These are phyloP conservation scores for Helicoverpa assulta DNA, from an alignment of 2,888 invertebrate species.

Conservation along the genomic window DNA sequence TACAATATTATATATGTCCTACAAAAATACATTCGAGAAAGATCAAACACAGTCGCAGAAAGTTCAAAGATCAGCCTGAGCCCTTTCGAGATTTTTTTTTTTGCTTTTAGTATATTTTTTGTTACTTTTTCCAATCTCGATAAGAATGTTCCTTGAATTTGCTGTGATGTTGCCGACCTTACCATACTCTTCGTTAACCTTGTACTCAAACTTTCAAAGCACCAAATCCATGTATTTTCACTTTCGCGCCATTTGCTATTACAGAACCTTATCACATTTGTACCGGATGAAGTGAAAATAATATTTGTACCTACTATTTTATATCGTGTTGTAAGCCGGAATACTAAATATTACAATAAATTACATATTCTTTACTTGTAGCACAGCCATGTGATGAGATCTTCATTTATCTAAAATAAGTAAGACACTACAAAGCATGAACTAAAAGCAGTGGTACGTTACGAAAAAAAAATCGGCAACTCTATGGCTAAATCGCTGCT, in stretches of 20 bases:
- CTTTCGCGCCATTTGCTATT: neutral
- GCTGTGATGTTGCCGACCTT: neutral
- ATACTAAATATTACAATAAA: constrained; percentile 3
- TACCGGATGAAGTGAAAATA: neutral
- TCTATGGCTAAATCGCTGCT: too few relatives aligned
- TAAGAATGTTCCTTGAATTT: neutral
- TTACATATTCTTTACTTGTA: neutral
- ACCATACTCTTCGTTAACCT: constrained; percentile 13
- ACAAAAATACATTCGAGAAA: constrained; percentile 14
- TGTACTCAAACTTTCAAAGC: constrained; percentile 20
- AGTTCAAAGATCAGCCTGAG: neutral
- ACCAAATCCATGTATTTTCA: constrained; percentile 40
- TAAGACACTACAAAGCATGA: too few relatives aligned
- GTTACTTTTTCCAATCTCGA: neutral
- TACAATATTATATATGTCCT: neutral
- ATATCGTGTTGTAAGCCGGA: too few relatives aligned
- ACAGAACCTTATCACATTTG: neutral
- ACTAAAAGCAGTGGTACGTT: neutral
- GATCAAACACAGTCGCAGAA: constrained; percentile 9
- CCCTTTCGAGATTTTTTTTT: neutral
- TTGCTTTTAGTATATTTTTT: neutral
- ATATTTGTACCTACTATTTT: neutral
- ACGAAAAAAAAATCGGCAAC: neutral
- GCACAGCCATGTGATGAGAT: constrained; percentile 44
- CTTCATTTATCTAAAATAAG: neutral